phyloP scores from a whole-genome alignment of 2,888 invertebrate genomes.

The Drosophila neutralis region DNA sequence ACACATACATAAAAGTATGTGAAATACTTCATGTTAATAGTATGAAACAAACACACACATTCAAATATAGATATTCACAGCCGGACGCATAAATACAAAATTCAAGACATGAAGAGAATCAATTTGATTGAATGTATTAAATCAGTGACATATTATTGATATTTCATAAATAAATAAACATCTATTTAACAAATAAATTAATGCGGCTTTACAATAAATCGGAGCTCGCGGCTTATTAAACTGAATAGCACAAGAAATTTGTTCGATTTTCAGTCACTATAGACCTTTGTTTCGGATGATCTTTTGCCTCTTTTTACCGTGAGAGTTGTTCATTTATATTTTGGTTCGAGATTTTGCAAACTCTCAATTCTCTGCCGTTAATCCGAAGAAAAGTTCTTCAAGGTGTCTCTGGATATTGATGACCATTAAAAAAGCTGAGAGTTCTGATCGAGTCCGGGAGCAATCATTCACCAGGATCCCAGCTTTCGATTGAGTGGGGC shows the following conservation, averaged over 20 bases:
- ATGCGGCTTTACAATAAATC: not conserved
- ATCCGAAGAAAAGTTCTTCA: not conserved
- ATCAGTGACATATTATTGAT: slow-evolving; percentile 60
- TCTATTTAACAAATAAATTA: slow-evolving; percentile 46
- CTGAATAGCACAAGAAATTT: not conserved
- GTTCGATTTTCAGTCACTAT: not conserved
- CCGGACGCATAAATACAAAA: slow-evolving; percentile 19
- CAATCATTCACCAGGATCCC: not conserved
- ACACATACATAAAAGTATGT: slow-evolving; percentile 1
- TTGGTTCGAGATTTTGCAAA: not conserved
- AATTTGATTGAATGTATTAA: slow-evolving; percentile 25
- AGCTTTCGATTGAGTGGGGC: not conserved
- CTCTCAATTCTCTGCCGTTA: not conserved
- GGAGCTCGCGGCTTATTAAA: not conserved
- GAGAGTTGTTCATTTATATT: not conserved
- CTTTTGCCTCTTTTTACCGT: not conserved
- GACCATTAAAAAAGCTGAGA: not conserved
- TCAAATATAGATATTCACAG: slow-evolving; percentile 29
- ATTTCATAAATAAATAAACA: slow-evolving; percentile 74
- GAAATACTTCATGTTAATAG: slow-evolving; percentile 19
- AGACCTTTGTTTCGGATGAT: not conserved
- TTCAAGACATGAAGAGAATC: slow-evolving; percentile 16
- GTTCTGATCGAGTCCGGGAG: not conserved
- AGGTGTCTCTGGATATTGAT: not conserved
- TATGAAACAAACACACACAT: slow-evolving; percentile 13